Evolutionary conservation across 1,140 invertebrate species (phyloP).

Genomic region (Aphelenchoides besseyi): DNA sequence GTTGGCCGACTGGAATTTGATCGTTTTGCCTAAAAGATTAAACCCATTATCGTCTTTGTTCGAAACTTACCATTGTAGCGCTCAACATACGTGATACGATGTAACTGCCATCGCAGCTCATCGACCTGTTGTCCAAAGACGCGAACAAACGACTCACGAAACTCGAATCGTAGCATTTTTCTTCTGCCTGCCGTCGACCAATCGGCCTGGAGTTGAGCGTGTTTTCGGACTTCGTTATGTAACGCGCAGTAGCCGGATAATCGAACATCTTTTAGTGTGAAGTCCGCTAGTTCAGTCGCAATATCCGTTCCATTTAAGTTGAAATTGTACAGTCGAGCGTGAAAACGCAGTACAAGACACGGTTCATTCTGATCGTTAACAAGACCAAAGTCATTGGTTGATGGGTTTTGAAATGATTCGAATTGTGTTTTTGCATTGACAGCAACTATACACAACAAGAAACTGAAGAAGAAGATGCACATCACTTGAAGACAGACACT

Average conservation of each 20-base stretch:
- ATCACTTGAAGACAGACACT: neutral
- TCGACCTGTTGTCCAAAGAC: constrained; percentile 21
- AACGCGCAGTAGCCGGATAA: constrained; percentile 30
- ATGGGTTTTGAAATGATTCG: constrained; percentile 33
- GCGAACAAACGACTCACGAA: constrained; percentile 19
- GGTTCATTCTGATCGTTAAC: constrained; percentile 21
- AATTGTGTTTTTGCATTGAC: neutral
- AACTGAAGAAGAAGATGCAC: neutral
- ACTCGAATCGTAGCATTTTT: constrained; percentile 24
- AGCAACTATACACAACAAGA: neutral
- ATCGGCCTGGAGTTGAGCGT: constrained; percentile 23
- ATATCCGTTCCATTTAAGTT: constrained; percentile 37
- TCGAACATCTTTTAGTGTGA: constrained; percentile 23
- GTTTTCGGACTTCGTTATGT: constrained; percentile 37
- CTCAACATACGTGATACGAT: constrained; percentile 27
- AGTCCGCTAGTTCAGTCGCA: constrained; percentile 30
- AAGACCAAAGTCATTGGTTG: constrained; percentile 31
- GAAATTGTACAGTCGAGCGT: constrained; percentile 32
- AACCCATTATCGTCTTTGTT: neutral
- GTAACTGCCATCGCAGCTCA: constrained; percentile 32
- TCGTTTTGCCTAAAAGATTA: constrained; percentile 22
- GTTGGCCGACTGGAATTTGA: constrained; percentile 28
- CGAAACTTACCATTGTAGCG: constrained; percentile 25
- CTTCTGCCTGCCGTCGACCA: constrained; percentile 19
- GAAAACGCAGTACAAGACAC: constrained; percentile 28